Evolutionary conservation across 2,888 invertebrate genomes (phyloP), one percentile per base, ranked within the genome.

Genomic region (Parnassius apollo): DNA sequence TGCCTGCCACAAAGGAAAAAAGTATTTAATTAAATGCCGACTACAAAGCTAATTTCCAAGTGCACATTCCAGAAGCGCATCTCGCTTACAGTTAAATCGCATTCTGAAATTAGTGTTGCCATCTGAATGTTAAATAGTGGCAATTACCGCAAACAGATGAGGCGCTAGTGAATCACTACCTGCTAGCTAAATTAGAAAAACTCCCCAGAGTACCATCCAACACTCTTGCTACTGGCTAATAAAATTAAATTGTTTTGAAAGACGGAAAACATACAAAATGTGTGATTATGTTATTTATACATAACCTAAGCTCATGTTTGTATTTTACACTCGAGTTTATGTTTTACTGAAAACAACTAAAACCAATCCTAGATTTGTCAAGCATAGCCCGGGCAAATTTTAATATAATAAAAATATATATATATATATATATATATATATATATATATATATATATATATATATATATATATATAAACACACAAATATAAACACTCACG

Each of bases 41-140:
- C 45, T 59, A n/a, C 56, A 52, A 59, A 59, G 53, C 52, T 53
- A 62, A 54, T 62, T 35, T 45, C 51, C 57, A 11, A 51, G 9
- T 45, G 50, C 18, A 51, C 49, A 55, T 62, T 57, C 48, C 42
- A 13, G 49, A 56, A 42, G 59, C 56, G 59, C 59, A 56, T 54
- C 48, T 22, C 53, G 52, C 42, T 57, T 10, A 48, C 62, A 18
- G 22, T 52, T 45, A 13, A 42, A 48, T 49, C 49, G 52, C 46
- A 25, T 62, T 48, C 53, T 53, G 66, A 68, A 71, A 71, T 69
- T 67, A 67, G 65, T 66, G 68, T 68, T 69, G 66, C 71, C 66
- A 70, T 71, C 71, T 67, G 70, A 70, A 75, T 71, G 70, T 69
- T 72, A 71, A 74, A 71, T 69, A 66, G 62, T 59, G 54, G 68